Evolutionary conservation across 2,888 invertebrate genomes (phyloP).

Genomic region (Pycnomerus fuliginosus): DNA sequence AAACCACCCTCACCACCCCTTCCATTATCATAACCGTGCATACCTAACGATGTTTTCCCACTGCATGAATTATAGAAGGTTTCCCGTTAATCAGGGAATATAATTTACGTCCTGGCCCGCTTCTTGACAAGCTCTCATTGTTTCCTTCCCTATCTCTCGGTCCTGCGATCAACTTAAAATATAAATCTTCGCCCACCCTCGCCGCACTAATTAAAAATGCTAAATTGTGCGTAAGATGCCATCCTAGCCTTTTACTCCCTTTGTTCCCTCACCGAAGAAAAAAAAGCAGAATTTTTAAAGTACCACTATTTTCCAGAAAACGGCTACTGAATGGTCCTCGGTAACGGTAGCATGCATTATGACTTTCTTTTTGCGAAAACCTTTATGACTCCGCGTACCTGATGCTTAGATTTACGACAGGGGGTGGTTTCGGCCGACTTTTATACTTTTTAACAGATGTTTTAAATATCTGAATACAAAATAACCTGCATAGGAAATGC

Average conservation of each 20-base stretch:
- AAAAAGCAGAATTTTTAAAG: neutral
- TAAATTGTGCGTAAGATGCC: constrained; percentile 51
- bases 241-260: constrained; percentile 34
- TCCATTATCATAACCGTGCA: constrained; percentile 25
- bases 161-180: constrained; percentile 37
- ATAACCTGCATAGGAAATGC: constrained; percentile 22
- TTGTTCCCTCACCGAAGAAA: neutral
- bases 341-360: too few relatives aligned
- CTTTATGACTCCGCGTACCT: too few relatives aligned
- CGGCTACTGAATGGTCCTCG: too few relatives aligned
- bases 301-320: neutral
- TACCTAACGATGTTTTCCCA: constrained; percentile 25
- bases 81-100: constrained; percentile 42
- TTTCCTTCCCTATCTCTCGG: constrained; percentile 37
- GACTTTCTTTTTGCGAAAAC: too few relatives aligned
- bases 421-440: neutral
- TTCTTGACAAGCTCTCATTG: constrained; percentile 42
- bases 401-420: constrained; percentile 15
- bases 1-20: too few relatives aligned
- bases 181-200: constrained; percentile 48
- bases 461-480: constrained; percentile 17
- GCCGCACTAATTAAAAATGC: constrained; percentile 51
- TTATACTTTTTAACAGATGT: constrained; percentile 12
- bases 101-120: constrained; percentile 42
- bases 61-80: constrained; percentile 26